Percentiles rank a stretch among this genome's conserved stretches.
Evolutionary conservation across 2,797 vertebrate genomes (phyloP).

Genomic region (Gymnothorax reevesii): DNA sequence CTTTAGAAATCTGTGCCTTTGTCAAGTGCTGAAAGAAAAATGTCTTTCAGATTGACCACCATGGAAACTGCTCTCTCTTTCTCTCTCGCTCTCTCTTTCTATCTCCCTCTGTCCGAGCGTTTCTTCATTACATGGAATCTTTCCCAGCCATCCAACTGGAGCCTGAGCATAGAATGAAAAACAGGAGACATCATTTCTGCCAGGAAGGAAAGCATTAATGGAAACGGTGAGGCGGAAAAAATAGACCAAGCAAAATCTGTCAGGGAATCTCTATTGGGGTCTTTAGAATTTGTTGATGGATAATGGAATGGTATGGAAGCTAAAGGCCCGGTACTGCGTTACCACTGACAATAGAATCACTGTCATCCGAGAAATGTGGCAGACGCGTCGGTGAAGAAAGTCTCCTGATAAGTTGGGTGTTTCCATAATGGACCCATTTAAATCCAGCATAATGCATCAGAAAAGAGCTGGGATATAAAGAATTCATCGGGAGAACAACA

Average conservation of each 20-base stretch:
- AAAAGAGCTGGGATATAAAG: neutral
- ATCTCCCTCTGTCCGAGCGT: neutral
- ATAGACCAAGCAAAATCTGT: conserved; percentile 15
- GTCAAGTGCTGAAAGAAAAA: neutral
- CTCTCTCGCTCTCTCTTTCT: conserved; percentile 39
- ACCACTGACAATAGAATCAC: conserved; percentile 36
- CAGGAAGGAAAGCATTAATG: conserved; percentile 28
- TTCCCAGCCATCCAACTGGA: neutral
- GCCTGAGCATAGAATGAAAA: neutral
- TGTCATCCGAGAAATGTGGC: conserved; percentile 18
- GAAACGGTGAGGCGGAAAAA: conserved; percentile 4
- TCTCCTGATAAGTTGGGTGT: neutral
- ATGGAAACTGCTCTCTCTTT: conserved; percentile 41
- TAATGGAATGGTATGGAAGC: conserved; percentile 35
- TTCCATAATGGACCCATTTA: conserved; percentile 24
- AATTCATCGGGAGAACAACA: conserved; percentile 10
- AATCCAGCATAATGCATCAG: conserved; percentile 4
- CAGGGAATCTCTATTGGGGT: conserved; percentile 33
- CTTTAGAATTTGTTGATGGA: conserved; percentile 36
- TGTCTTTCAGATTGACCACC: neutral
- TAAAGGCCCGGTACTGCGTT: conserved; percentile 40
- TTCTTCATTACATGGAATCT: neutral
- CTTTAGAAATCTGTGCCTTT: neutral
- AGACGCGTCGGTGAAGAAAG: neutral
- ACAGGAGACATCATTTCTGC: conserved; percentile 8